phyloP scores from a whole-genome alignment of 2,797 vertebrate species.

The Tiaroga cobitis region DNA sequence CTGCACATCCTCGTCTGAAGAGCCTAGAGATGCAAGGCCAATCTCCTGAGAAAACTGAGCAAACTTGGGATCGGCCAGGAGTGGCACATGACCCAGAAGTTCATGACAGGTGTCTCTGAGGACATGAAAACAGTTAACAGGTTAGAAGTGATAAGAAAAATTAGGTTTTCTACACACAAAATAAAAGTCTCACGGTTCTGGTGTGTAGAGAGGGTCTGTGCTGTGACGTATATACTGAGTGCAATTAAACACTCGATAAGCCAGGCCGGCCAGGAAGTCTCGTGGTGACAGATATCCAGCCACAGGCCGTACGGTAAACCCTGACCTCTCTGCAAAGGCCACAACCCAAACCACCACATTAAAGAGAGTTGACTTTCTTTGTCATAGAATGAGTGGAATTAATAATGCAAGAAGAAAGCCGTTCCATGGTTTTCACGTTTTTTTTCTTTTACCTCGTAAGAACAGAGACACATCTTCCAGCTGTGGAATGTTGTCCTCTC shows the following conservation, averaged over 20 bases:
- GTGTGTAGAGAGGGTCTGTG: slow-evolving; percentile 96
- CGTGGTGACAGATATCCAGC: slow-evolving; percentile 95
- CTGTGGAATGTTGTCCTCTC: slow-evolving; percentile 95
- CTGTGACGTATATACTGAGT: slow-evolving; percentile 95
- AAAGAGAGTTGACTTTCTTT: not conserved
- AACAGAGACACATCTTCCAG: slow-evolving; percentile 92
- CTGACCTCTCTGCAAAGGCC: slow-evolving; percentile 86
- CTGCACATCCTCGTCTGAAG: slow-evolving; percentile 94
- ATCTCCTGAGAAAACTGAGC: slow-evolving; percentile 98
- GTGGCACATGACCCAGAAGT: slow-evolving; percentile 93
- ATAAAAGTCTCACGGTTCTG: slow-evolving; percentile 88
- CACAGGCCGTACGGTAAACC: slow-evolving; percentile 93
- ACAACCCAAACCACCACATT: slow-evolving; percentile 10
- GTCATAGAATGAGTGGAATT: not conserved
- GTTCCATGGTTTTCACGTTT: too few species aligned
- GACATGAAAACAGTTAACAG: not conserved
- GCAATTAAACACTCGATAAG: slow-evolving; percentile 95
- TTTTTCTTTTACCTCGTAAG: slow-evolving; percentile 83
- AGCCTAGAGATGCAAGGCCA: slow-evolving; percentile 92
- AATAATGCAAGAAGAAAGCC: not conserved
- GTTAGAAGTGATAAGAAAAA: not conserved
- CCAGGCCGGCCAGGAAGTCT: slow-evolving; percentile 94
- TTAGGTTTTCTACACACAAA: not conserved
- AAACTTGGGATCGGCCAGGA: slow-evolving; percentile 94
- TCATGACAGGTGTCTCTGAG: slow-evolving; percentile 95